Percentiles rank a stretch among this genome's conserved stretches.
Conservation (phyloP, 1,140 invertebrate genomes). For the Wiebesia pumilae region DNA sequence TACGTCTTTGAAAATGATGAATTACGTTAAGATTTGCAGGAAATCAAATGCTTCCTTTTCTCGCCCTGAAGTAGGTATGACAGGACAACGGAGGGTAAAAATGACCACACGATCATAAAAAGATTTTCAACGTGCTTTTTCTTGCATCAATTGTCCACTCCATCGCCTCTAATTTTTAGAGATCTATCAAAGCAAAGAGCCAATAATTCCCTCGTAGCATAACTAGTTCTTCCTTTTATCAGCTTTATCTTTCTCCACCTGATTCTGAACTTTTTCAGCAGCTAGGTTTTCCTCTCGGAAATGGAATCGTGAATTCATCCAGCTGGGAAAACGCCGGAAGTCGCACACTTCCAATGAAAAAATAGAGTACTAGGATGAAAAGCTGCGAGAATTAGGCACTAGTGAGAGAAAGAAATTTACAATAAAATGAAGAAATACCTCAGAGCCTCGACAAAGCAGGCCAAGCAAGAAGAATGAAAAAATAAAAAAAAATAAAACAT, state of each 20-base stretch:
- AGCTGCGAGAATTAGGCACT: background rate
- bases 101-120: background rate
- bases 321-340: slow-evolving; percentile 1
- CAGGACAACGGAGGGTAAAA: background rate
- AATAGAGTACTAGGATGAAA: background rate
- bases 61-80: background rate
- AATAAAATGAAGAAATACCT: background rate
- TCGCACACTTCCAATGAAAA: slow-evolving; percentile 1
- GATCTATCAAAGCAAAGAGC: slow-evolving; percentile 40
- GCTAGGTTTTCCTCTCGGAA: background rate
- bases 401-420: too few relatives aligned
- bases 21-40: slow-evolving; percentile 4
- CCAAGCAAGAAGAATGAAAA: too few relatives aligned
- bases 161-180: slow-evolving; percentile 31
- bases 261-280: background rate
- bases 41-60: slow-evolving; percentile 30
- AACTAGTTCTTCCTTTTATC: slow-evolving; percentile 24
- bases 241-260: background rate
- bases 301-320: background rate
- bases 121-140: background rate
- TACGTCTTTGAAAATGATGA: slow-evolving; percentile 20
- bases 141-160: slow-evolving; percentile 21
- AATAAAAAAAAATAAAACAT: too few relatives aligned
- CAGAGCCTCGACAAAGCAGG: too few relatives aligned
- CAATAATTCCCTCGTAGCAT: slow-evolving; percentile 36